phyloP scores from a whole-genome alignment of 2,888 invertebrate species.

The Abscondita cerata region DNA sequence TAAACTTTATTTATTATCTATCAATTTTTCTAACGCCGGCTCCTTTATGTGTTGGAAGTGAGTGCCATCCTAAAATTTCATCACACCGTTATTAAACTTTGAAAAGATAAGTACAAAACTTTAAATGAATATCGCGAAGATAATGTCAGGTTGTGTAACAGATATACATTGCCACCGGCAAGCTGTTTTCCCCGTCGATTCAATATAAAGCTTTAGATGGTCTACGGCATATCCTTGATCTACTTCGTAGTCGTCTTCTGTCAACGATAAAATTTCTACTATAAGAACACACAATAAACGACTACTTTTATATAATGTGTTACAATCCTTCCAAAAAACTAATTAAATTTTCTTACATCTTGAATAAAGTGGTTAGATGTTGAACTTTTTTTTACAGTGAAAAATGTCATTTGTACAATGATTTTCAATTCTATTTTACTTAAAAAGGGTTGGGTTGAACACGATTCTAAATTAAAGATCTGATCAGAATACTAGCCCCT shows the following conservation, averaged over 20 bases:
- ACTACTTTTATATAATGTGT: not conserved
- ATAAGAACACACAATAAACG: not conserved
- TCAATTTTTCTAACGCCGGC: not conserved
- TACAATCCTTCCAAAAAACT: no score
- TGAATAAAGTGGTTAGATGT: no score
- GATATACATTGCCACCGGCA: constrained; percentile 19
- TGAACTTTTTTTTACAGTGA: constrained; percentile 18
- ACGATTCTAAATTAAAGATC: constrained; percentile 21
- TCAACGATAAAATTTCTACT: constrained; percentile 35
- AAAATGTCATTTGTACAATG: constrained; percentile 24
- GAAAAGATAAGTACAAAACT: constrained; percentile 18
- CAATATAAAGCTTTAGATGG: constrained; percentile 38
- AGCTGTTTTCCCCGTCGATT: constrained; percentile 20
- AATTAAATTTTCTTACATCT: no score
- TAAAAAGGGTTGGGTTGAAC: constrained; percentile 27
- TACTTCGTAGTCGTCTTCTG: constrained; percentile 41
- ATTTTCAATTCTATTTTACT: constrained; percentile 31
- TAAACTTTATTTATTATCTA: not conserved
- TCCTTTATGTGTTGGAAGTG: not conserved
- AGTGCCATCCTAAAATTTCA: constrained; percentile 16
- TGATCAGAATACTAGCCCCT: constrained; percentile 20
- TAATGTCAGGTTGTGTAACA: constrained; percentile 21
- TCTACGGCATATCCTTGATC: constrained; percentile 34
- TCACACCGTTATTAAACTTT: constrained; percentile 15
- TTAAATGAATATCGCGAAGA: constrained; percentile 22